Percentiles rank a stretch among this genome's conserved stretches.
Conservation (phyloP, 2,888 invertebrate species). For the Melieria picta region DNA sequence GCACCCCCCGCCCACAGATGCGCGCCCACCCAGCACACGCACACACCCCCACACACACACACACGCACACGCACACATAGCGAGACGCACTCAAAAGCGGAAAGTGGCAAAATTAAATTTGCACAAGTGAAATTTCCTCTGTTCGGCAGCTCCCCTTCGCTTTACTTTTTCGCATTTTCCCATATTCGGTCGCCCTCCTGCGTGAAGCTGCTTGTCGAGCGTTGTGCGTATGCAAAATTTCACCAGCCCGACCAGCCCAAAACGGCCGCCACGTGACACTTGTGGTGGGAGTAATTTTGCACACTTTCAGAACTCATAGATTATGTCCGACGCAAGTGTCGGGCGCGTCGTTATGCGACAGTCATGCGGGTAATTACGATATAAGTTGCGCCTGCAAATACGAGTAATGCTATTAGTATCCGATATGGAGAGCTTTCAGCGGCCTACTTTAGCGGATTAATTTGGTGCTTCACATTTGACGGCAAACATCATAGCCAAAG, state of each 20-base stretch:
- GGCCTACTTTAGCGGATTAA: too few species aligned
- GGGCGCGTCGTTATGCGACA: constrained; percentile 10
- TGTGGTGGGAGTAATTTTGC: constrained; percentile 25
- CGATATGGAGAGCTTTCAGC: too few species aligned
- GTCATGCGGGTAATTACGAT: constrained; percentile 19
- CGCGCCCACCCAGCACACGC: not conserved
- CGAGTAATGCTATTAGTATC: too few species aligned
- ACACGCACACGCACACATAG: constrained; percentile 3
- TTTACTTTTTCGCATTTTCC: not conserved
- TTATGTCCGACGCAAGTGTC: not conserved
- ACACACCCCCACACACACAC: constrained; percentile 11
- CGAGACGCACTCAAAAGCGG: not conserved
- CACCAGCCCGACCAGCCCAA: constrained; percentile 17
- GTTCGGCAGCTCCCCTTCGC: constrained; percentile 13
- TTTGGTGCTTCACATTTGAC: too few species aligned
- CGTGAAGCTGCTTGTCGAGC: not conserved
- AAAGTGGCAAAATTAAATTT: constrained; percentile 42
- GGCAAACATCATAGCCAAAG: too few species aligned
- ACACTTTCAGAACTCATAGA: constrained; percentile 19
- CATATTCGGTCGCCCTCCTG: not conserved
- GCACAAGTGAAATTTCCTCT: constrained; percentile 36
- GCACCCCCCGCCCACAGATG: not conserved
- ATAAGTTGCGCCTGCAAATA: constrained; percentile 16
- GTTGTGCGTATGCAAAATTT: constrained; percentile 31
- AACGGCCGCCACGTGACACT: constrained; percentile 28